Conservation (phyloP, 2,113 vertebrate genomes). For the Sardina pilchardus region DNA sequence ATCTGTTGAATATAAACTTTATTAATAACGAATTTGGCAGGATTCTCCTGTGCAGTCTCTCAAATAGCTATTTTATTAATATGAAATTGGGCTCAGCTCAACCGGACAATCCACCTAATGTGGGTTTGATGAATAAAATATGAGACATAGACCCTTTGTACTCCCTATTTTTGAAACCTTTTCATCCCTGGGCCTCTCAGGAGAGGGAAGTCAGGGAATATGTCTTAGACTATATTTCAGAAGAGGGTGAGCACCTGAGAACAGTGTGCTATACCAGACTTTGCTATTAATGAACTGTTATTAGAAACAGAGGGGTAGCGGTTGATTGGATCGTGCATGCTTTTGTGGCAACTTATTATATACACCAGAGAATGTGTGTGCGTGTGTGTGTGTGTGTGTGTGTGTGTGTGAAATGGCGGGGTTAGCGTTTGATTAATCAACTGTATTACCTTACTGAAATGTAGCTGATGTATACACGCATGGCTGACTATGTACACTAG, state of each 20-base stretch:
- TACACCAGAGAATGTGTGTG: neutral
- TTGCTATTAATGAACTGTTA: neutral
- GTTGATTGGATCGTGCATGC: neutral
- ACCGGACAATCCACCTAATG: conserved; percentile 14
- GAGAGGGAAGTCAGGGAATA: neutral
- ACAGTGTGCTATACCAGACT: neutral
- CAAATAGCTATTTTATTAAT: conserved; percentile 12
- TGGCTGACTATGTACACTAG: neutral
- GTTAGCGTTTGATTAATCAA: neutral
- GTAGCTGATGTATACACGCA: neutral
- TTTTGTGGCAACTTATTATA: neutral
- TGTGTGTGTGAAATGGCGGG: neutral
- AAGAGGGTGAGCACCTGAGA: neutral
- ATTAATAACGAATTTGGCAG: neutral
- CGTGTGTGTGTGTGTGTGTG: neutral
- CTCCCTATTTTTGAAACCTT: neutral
- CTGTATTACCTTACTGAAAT: neutral
- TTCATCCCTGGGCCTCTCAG: neutral
- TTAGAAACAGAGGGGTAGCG: neutral
- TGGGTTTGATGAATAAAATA: conserved; percentile 13
- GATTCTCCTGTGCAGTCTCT: conserved; percentile 4
- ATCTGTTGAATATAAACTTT: conserved; percentile 19
- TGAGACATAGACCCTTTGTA: neutral
- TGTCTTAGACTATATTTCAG: neutral
- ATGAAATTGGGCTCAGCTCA: conserved; percentile 16